phyloP scores from a whole-genome alignment of 1,140 invertebrate species.

The Ceratosolen solmsi region DNA sequence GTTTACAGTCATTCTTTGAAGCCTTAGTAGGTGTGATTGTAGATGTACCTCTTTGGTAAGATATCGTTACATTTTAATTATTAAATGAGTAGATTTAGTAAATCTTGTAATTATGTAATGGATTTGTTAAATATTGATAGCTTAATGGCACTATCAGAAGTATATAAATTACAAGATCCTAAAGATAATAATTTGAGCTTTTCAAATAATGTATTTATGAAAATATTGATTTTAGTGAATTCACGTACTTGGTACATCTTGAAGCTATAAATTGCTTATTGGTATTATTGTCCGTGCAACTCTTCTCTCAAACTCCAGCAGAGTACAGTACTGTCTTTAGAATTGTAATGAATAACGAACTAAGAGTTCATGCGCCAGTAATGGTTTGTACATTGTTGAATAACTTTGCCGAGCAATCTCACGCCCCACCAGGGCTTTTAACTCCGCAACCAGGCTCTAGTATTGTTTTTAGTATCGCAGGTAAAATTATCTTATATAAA shows the following conservation, averaged over 20 bases:
- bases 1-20: slow-evolving; percentile 79
- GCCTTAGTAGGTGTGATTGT: slow-evolving; percentile 83
- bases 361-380: slow-evolving; percentile 81
- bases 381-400: slow-evolving; percentile 85
- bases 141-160: neutral
- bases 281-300: slow-evolving; percentile 89
- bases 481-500: slow-evolving; percentile 66
- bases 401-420: slow-evolving; percentile 85
- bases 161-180: neutral
- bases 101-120: neutral
- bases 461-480: slow-evolving; percentile 87
- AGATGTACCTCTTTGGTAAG: slow-evolving; percentile 82
- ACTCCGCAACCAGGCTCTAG: slow-evolving; percentile 81
- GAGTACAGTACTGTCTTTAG: slow-evolving; percentile 77
- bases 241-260: slow-evolving; percentile 90
- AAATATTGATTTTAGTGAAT: slow-evolving; percentile 78
- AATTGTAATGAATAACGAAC: slow-evolving; percentile 83
- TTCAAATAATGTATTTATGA: neutral
- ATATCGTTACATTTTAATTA: slow-evolving; percentile 30
- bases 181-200: neutral
- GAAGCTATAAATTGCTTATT: slow-evolving; percentile 92
- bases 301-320: slow-evolving; percentile 83
- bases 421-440: slow-evolving; percentile 81
- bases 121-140: neutral
- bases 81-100: neutral